These are phyloP conservation scores for Oreotrochilus melanogaster DNA, from an alignment of 2,113 vertebrate species.

Conservation along the genomic window DNA sequence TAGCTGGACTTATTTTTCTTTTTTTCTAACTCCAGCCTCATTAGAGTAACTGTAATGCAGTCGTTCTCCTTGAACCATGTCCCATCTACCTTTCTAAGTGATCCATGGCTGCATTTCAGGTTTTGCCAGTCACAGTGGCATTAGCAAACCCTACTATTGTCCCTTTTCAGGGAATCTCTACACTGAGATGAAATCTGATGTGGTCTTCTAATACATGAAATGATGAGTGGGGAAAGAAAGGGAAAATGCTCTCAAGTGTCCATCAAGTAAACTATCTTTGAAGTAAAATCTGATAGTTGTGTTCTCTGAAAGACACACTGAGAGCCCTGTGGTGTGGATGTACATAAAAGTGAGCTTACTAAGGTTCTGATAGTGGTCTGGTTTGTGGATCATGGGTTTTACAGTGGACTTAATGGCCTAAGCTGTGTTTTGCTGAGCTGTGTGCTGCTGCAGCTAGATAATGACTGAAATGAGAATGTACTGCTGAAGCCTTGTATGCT, in stretches of 20 bases:
- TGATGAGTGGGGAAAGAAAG: not conserved
- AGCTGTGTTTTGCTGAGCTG: not conserved
- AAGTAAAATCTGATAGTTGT: not conserved
- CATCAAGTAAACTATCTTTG: not conserved
- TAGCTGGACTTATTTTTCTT: not conserved
- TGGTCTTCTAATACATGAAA: not conserved
- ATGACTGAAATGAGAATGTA: not conserved
- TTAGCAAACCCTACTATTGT: not conserved
- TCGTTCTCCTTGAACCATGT: not conserved
- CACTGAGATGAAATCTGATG: not conserved
- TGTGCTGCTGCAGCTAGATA: not conserved
- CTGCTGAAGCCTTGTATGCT: not conserved
- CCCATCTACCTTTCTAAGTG: not conserved
- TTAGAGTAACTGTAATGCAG: not conserved
- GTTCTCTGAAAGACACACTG: not conserved
- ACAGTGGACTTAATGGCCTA: not conserved
- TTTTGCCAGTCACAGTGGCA: not conserved
- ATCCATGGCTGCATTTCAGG: not conserved
- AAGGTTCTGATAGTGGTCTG: not conserved
- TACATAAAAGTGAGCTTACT: not conserved
- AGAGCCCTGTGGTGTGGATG: not conserved
- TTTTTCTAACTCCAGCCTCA: not conserved
- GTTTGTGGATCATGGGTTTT: not conserved
- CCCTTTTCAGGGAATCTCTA: not conserved
- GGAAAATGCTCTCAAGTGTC: not conserved